A percentile compares a stretch with the other conserved stretches of the same genome.
Conservation (phyloP, 2,888 invertebrate species). For the Portevinia maculata region DNA sequence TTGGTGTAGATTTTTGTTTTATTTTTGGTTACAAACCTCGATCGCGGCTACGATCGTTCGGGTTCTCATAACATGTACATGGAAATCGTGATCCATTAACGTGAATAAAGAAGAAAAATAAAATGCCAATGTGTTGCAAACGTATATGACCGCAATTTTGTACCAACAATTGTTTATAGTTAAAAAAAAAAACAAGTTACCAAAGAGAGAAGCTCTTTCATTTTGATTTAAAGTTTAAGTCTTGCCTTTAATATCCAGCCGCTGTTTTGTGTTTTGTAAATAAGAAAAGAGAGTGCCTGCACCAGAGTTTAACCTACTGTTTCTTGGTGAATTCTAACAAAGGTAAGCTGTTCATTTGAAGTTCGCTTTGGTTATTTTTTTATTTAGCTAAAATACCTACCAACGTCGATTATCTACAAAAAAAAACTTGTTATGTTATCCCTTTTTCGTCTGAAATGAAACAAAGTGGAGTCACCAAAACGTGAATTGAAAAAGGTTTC, state of each 20-base stretch:
- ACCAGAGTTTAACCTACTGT: not conserved
- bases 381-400: slow-evolving; percentile 5
- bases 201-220: slow-evolving; percentile 15
- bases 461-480: slow-evolving; percentile 1
- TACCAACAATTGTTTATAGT: slow-evolving; percentile 56
- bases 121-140: slow-evolving; percentile 71
- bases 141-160: slow-evolving; percentile 60
- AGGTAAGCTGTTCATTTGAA: slow-evolving; percentile 36
- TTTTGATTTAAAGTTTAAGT: slow-evolving; percentile 4
- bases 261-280: slow-evolving; percentile 35
- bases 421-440: slow-evolving; percentile 21
- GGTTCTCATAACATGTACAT: slow-evolving; percentile 50
- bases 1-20: slow-evolving; percentile 5
- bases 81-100: slow-evolving; percentile 72
- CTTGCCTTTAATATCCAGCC: slow-evolving; percentile 12
- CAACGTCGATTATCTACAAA: not conserved
- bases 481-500: slow-evolving; percentile 27
- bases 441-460: slow-evolving; percentile 6
- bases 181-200: slow-evolving; percentile 36
- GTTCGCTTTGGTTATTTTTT: not conserved
- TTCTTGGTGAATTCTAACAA: slow-evolving; percentile 16
- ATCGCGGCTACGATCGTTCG: slow-evolving; percentile 44
- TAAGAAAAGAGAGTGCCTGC: not conserved
- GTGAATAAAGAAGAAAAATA: slow-evolving; percentile 57
- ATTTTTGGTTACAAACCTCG: slow-evolving; percentile 14